Conservation (phyloP, 92 coral and sea anemone genomes). For the Diadumene lineata region DNA sequence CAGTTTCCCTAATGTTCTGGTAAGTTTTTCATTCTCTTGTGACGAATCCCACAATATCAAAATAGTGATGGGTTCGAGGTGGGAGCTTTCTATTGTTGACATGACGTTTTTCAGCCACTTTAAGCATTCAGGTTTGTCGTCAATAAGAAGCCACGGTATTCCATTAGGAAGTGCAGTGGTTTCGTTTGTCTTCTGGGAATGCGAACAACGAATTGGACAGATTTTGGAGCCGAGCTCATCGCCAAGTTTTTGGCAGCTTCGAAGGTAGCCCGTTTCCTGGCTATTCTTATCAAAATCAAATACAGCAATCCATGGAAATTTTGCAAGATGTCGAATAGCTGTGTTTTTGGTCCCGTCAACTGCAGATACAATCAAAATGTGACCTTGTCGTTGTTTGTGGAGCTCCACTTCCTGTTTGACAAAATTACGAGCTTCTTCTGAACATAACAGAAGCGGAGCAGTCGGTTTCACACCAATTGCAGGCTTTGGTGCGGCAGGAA, state of each 20-base stretch:
- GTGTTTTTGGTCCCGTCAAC: conserved; percentile 24
- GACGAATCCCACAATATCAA: conserved; percentile 48
- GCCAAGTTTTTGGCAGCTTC: conserved; percentile 35
- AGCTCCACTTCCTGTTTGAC: conserved; percentile 26
- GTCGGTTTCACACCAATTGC: too few relatives aligned
- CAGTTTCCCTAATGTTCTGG: conserved; percentile 32
- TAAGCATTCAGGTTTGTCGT: conserved; percentile 43
- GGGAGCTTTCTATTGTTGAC: conserved; percentile 28
- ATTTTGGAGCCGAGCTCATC: conserved; percentile 41
- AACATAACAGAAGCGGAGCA: too few relatives aligned
- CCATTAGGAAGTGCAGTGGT: conserved; percentile 44
- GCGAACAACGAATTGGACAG: conserved; percentile 62
- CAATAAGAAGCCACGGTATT: conserved; percentile 61
- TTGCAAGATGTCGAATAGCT: conserved; percentile 37
- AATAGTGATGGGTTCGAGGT: conserved; percentile 53
- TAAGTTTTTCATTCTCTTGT: conserved; percentile 20
- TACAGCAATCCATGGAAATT: conserved; percentile 62
- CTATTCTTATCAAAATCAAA: conserved; percentile 62
- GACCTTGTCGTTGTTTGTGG: conserved; percentile 34
- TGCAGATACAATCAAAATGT: conserved; percentile 52
- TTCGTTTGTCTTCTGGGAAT: conserved; percentile 25
- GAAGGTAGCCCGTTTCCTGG: conserved; percentile 44
- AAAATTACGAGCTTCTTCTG: conserved; percentile 19
- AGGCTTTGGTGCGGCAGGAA: not conserved
- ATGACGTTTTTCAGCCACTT: conserved; percentile 49